Evolutionary conservation across 2,113 vertebrate species (phyloP).

Genomic region (Cinclus cinclus): DNA sequence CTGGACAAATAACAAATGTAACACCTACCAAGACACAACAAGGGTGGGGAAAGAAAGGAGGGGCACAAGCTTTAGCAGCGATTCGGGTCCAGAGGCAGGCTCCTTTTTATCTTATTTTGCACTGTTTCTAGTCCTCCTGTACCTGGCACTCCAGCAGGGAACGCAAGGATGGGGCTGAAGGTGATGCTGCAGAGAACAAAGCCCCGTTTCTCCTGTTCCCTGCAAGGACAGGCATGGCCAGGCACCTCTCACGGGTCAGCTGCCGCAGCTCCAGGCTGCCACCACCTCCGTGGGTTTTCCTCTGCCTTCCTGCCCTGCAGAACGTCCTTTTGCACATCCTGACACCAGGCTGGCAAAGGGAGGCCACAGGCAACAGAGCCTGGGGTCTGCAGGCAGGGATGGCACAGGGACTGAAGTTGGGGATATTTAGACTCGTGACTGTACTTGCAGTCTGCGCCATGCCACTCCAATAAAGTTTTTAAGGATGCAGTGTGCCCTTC

Average conservation of each 20-base stretch:
- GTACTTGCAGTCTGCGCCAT: neutral
- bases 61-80: neutral
- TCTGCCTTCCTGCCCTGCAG: neutral
- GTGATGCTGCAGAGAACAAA: neutral
- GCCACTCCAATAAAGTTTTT: conserved; percentile 56
- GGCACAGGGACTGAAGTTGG: neutral
- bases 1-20: neutral
- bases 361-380: neutral
- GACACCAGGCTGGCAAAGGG: neutral
- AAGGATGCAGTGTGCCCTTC: neutral
- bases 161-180: neutral
- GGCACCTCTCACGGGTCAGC: accelerated
- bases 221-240: accelerated
- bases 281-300: neutral
- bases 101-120: neutral
- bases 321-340: neutral
- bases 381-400: neutral
- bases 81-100: neutral
- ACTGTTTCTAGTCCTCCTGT: neutral
- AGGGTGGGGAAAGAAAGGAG: neutral
- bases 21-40: neutral
- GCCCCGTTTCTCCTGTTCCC: neutral
- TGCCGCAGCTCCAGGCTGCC: neutral
- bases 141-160: neutral
- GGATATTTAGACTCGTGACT: conserved; percentile 31